Evolutionary conservation across 2,113 vertebrate genomes (phyloP).

Genomic region (Stigmatopora nigra): DNA sequence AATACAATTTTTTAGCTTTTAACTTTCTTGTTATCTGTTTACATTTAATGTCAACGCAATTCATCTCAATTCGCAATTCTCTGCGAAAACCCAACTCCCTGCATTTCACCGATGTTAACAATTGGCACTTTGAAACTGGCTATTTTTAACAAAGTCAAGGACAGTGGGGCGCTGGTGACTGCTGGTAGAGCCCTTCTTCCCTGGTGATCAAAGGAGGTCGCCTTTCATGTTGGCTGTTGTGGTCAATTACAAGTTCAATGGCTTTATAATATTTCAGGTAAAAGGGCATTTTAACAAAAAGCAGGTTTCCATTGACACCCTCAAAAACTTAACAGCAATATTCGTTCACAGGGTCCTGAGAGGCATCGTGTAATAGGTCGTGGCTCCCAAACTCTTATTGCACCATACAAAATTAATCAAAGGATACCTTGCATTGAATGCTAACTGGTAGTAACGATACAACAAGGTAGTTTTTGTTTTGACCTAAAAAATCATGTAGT

Average conservation of each 20-base stretch:
- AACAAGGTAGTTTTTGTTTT: background rate
- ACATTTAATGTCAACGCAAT: constrained; percentile 14
- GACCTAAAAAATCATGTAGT: background rate
- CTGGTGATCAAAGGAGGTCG: constrained; percentile 53
- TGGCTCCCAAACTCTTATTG: background rate
- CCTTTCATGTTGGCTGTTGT: constrained; percentile 49
- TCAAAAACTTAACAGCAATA: background rate
- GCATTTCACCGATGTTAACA: constrained; percentile 43
- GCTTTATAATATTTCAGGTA: constrained; percentile 35
- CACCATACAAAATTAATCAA: background rate
- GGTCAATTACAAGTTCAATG: constrained; percentile 32
- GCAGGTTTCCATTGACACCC: constrained; percentile 1
- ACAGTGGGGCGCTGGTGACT: constrained; percentile 22
- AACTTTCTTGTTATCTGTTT: constrained; percentile 10
- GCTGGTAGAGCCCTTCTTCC: constrained; percentile 31
- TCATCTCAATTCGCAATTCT: constrained; percentile 34
- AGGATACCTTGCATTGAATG: background rate
- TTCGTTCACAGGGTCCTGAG: background rate
- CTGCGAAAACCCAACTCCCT: constrained; percentile 10
- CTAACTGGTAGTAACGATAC: background rate
- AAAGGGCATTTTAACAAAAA: constrained; percentile 20
- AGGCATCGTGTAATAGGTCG: background rate
- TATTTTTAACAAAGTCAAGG: constrained; percentile 57
- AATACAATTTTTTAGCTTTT: constrained; percentile 13
- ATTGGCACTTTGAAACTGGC: constrained; percentile 46